These are phyloP conservation scores for Ornithoptera priamus DNA, from an alignment of 2,888 invertebrate genomes.

Conservation along the genomic window DNA sequence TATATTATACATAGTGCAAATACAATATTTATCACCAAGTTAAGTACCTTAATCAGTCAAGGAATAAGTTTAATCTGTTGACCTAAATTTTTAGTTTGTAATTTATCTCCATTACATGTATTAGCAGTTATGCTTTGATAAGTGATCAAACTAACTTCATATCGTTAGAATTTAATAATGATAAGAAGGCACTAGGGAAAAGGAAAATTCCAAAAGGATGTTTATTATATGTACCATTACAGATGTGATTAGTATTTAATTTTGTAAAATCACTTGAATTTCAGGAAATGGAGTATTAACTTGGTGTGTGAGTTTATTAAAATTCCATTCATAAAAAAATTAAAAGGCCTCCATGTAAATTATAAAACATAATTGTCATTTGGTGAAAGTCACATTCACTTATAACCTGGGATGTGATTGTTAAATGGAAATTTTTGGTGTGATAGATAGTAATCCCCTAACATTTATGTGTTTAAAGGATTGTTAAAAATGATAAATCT, in stretches of 20 bases:
- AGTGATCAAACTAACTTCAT: conserved; percentile 22
- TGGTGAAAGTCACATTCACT: conserved; percentile 75
- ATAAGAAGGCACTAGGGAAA: neutral
- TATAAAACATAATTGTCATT: conserved; percentile 36
- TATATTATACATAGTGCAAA: too few species aligned
- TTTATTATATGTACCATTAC: neutral
- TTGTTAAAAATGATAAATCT: conserved; percentile 10
- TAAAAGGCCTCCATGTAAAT: neutral
- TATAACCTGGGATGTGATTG: conserved; percentile 39
- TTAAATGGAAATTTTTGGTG: conserved; percentile 28
- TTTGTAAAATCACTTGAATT: too few species aligned
- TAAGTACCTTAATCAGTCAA: neutral
- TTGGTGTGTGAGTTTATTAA: too few species aligned
- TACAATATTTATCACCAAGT: neutral
- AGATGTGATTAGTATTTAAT: neutral
- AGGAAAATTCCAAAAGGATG: neutral
- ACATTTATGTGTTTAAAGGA: conserved; percentile 4
- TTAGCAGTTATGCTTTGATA: conserved; percentile 23
- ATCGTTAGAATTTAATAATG: neutral
- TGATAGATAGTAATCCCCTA: conserved; percentile 19
- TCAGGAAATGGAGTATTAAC: too few species aligned
- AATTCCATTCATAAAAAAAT: neutral
- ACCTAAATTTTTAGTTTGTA: conserved; percentile 44
- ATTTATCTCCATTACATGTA: conserved; percentile 39
- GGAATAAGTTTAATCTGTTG: conserved; percentile 34